Evolutionary conservation across 92 coral and sea anemone genomes (phyloP).

Genomic region (Bergia sp.): DNA sequence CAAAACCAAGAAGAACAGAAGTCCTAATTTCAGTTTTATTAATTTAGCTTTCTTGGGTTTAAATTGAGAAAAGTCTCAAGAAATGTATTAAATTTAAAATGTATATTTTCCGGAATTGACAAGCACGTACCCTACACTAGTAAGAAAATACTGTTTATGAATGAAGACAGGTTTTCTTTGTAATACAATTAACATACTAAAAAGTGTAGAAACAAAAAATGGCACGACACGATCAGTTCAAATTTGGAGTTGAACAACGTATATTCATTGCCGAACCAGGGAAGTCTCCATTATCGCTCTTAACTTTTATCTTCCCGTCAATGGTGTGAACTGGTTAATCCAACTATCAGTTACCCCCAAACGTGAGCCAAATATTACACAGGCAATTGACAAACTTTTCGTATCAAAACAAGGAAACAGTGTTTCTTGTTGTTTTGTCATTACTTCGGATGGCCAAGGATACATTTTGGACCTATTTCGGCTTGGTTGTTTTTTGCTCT

Average conservation of each 20-base stretch:
- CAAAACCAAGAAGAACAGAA: neutral
- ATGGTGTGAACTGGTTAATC: neutral
- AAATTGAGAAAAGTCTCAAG: neutral
- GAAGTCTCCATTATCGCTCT: neutral
- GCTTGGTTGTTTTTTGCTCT: neutral
- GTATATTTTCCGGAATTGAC: neutral
- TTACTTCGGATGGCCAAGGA: constrained; percentile 1
- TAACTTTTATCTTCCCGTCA: constrained; percentile 13
- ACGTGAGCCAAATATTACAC: neutral
- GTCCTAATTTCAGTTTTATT: neutral
- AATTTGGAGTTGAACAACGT: neutral
- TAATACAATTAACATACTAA: constrained; percentile 9
- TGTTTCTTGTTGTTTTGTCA: neutral
- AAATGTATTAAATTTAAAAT: neutral
- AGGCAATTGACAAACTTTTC: neutral
- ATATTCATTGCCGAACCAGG: neutral
- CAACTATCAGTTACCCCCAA: neutral
- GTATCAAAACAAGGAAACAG: neutral
- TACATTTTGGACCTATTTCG: constrained; percentile 5
- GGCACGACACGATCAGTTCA: constrained; percentile 11
- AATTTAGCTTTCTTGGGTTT: neutral
- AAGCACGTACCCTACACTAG: neutral
- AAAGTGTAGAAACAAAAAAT: neutral
- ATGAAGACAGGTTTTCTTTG: constrained; percentile 9
- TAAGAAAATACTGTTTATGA: constrained; percentile 25